These are phyloP conservation scores for Melieria crassipennis DNA, from an alignment of 2,888 invertebrate genomes.

Conservation along the genomic window DNA sequence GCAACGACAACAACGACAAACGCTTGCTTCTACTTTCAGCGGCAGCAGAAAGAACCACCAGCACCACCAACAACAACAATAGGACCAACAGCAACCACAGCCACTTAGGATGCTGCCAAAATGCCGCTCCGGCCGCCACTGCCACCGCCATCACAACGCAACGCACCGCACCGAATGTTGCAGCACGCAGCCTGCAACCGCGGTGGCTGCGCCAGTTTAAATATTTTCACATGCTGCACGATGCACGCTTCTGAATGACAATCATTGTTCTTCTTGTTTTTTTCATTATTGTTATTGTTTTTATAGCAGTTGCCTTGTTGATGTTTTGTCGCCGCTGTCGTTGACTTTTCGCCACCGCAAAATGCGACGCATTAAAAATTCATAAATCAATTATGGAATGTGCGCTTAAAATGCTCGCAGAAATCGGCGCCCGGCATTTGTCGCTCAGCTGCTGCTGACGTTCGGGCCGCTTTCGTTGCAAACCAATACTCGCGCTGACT, in stretches of 20 bases:
- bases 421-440: no score
- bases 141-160: constrained; percentile 37
- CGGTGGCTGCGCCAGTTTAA: constrained; percentile 22
- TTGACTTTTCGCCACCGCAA: constrained; percentile 3
- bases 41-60: background rate
- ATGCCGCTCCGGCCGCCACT: constrained; percentile 22
- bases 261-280: constrained; percentile 25
- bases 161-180: constrained; percentile 42
- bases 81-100: constrained; percentile 9
- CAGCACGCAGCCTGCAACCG: constrained; percentile 28
- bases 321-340: background rate
- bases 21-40: no score
- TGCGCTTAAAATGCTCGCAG: constrained; percentile 52
- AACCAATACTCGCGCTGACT: background rate
- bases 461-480: background rate
- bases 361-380: constrained; percentile 59
- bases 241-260: constrained; percentile 18
- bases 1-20: no score
- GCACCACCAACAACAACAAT: background rate
- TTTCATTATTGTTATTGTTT: constrained; percentile 11
- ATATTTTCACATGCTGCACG: no score
- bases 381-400: constrained; percentile 65
- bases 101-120: background rate
- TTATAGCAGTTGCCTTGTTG: background rate
- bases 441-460: constrained; percentile 26